These are phyloP conservation scores for Acanthococcus lagerstroemiae DNA, from an alignment of 2,888 invertebrate species.

Conservation along the genomic window DNA sequence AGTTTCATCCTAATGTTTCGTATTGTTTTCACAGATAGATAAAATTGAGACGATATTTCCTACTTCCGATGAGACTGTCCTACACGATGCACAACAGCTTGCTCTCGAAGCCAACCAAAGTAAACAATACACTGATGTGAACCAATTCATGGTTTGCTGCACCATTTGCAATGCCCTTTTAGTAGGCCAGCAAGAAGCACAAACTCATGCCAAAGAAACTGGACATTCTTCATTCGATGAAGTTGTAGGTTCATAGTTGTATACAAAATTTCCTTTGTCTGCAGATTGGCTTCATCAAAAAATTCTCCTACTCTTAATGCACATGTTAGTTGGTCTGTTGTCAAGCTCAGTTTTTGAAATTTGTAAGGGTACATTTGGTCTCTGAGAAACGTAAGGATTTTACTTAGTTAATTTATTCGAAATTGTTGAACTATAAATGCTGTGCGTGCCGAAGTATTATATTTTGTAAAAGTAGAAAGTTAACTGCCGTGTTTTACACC, in stretches of 20 bases:
- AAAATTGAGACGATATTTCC: conserved; percentile 72
- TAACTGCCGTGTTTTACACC: no score
- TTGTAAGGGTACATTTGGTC: no score
- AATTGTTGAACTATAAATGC: no score
- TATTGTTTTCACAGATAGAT: conserved; percentile 48
- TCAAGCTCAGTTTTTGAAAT: no score
- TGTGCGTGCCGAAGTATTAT: no score
- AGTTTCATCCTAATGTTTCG: not conserved
- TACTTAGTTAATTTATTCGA: no score
- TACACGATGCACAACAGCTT: conserved; percentile 70
- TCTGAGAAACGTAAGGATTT: no score
- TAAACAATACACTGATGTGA: conserved; percentile 80
- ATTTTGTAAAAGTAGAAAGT: no score
- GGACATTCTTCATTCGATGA: conserved; percentile 74
- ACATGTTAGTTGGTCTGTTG: no score
- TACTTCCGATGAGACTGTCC: conserved; percentile 57
- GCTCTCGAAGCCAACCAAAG: conserved; percentile 81
- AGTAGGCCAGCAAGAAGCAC: conserved; percentile 71
- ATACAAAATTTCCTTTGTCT: no score
- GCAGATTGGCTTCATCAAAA: no score
- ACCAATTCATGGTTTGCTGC: conserved; percentile 76
- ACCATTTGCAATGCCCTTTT: conserved; percentile 65
- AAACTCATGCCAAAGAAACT: conserved; percentile 72
- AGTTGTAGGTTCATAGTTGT: conserved; percentile 36
- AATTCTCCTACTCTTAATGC: not conserved